Base-by-base conservation (phyloP, 1,140 invertebrate genomes). In the Drosophila lacertosa region DNA sequence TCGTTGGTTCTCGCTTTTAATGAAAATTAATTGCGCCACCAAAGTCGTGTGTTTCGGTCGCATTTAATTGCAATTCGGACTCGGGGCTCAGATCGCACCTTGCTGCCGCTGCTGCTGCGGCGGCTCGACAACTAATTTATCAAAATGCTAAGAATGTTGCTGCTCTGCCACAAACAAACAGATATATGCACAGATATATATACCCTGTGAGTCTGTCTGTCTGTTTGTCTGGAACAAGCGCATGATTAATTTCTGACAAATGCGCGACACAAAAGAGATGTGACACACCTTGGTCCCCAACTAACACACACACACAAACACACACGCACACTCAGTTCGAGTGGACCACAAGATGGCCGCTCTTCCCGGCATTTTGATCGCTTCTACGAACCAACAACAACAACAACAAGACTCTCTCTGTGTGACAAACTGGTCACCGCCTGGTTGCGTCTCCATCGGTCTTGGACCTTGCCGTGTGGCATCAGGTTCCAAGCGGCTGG, bases 241-340 rank as follows among this genome's bases (percentile, higher is more conserved):
- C 84, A 89, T 89, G 84, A 89, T 89, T 89, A 89, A 89, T 89
- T 86, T 89, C 77, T 89, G 84, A 89, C 84, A 89, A 89, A 89
- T 89, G 86, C 89, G 74, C 84, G 74, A 81, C 77, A 88, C 77
- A 88, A 88, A 88, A 77, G 77, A 89, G 80, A 84, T 89, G 84
- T 89, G 84, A 89, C 84, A 89, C 81, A 84, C 81, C 82, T 86
- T 55, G 64, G 64, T 10, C 13, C 54, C n/a, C 26, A 15, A 26
- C 20, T n/a, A n/a, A 33, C 37, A 29, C 15, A n/a, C n/a, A n/a
- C n/a, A n/a, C n/a, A n/a, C n/a, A n/a, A n/a, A n/a, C n/a, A n/a
- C n/a, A n/a, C n/a, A n/a, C n/a, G n/a, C n/a, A n/a, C n/a, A n/a
- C n/a, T n/a, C n/a, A n/a, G n/a, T n/a, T n/a, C n/a, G n/a, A n/a